Percentiles rank a stretch among this genome's conserved stretches.
Conservation (phyloP, 2,888 invertebrate species). For the Tholera decimalis region DNA sequence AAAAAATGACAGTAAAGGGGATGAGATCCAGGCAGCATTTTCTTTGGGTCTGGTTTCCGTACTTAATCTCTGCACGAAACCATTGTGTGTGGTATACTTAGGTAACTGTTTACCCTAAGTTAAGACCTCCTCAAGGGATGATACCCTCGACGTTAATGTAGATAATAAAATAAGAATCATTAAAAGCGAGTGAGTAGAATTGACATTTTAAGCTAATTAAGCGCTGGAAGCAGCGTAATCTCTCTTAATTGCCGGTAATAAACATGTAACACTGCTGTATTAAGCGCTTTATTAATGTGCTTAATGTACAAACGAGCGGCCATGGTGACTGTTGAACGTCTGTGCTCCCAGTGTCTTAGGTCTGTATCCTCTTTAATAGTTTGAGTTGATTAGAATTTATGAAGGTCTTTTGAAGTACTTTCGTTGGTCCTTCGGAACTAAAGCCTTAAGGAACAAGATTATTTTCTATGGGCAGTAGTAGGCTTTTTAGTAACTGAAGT, state of each 20-base stretch:
- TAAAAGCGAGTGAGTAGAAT: slow-evolving; percentile 57
- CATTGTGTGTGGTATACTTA: too few species aligned
- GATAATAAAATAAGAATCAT: slow-evolving; percentile 60
- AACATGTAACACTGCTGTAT: slow-evolving; percentile 60
- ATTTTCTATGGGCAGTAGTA: too few species aligned
- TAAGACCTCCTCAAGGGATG: background rate
- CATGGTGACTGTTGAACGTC: slow-evolving; percentile 3
- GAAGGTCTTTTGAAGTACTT: slow-evolving; percentile 8
- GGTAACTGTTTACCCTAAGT: background rate
- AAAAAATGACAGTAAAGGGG: too few species aligned
- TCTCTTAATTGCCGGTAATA: slow-evolving; percentile 56
- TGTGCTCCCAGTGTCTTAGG: background rate
- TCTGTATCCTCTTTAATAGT: background rate
- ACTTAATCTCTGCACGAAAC: too few species aligned
- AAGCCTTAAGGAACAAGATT: background rate
- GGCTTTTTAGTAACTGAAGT: too few species aligned
- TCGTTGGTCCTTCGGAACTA: too few species aligned
- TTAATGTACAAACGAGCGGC: slow-evolving; percentile 52
- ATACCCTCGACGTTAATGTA: slow-evolving; percentile 26
- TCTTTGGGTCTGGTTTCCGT: too few species aligned
- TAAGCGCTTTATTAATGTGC: slow-evolving; percentile 63
- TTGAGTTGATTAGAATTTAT: slow-evolving; percentile 17
- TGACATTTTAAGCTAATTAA: slow-evolving; percentile 63
- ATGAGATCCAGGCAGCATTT: too few species aligned
- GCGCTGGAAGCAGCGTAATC: slow-evolving; percentile 60